These are phyloP conservation scores for Drosophila sp. DNA, from an alignment of 1,140 invertebrate species.

Conservation along the genomic window DNA sequence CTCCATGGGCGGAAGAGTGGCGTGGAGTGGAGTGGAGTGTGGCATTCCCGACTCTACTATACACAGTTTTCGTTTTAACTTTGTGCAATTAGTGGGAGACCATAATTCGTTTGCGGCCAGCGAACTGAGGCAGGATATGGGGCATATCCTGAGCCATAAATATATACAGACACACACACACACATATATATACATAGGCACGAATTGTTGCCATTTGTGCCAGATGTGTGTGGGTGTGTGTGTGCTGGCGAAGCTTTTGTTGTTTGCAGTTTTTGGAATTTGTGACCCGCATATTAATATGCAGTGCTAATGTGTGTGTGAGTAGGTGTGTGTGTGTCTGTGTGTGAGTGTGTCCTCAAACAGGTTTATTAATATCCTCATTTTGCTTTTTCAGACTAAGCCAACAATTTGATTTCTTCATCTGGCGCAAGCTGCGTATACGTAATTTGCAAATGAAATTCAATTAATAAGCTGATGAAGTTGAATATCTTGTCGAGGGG, in stretches of 20 bases:
- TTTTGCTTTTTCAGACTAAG: constrained; percentile 23
- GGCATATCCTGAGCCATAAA: constrained; percentile 70
- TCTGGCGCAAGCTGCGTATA: constrained; percentile 60
- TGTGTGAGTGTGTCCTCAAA: constrained; percentile 29
- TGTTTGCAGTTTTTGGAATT: constrained; percentile 41
- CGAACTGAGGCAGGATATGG: constrained; percentile 59
- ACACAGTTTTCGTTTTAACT: constrained; percentile 78
- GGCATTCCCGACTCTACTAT: constrained; percentile 28
- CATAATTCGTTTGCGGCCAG: constrained; percentile 76
- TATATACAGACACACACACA: constrained; percentile 39
- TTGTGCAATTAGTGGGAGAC: constrained; percentile 70
- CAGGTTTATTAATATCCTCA: constrained; percentile 4
- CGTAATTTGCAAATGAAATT: constrained; percentile 69
- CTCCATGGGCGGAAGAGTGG: neutral
- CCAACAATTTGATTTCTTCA: constrained; percentile 47
- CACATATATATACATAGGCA: constrained; percentile 17
- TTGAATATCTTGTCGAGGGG: constrained; percentile 47
- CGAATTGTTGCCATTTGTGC: constrained; percentile 63
- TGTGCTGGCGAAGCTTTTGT: constrained; percentile 24
- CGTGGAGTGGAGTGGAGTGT: neutral
- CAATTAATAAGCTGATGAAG: constrained; percentile 59
- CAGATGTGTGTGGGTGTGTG: constrained; percentile 40
- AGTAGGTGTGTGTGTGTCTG: constrained; percentile 7
- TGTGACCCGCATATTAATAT: constrained; percentile 61
- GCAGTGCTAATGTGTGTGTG: neutral